Percentiles rank a stretch among this genome's conserved stretches.
These are phyloP conservation scores for Aramus guarauna DNA, from an alignment of 2,113 vertebrate genomes.

Conservation along the genomic window DNA sequence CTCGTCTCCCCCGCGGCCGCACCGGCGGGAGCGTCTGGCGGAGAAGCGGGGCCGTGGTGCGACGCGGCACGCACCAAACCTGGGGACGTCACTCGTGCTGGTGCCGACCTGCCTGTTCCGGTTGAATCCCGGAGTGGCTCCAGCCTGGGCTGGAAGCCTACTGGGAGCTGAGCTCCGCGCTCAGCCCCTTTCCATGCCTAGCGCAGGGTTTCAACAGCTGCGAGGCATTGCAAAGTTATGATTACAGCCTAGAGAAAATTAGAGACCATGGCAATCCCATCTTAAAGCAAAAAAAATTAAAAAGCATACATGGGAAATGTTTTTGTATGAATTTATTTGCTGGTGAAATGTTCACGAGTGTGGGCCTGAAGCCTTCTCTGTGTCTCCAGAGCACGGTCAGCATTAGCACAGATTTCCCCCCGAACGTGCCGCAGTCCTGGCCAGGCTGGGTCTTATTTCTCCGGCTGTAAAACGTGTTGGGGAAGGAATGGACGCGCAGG, in stretches of 20 bases:
- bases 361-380: not conserved
- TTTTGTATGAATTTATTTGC: not conserved
- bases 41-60: accelerated
- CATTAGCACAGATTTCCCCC: not conserved
- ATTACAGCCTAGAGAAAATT: not conserved
- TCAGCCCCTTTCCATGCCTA: not conserved
- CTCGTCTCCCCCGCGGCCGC: not conserved
- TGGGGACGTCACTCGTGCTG: accelerated
- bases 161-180: not conserved
- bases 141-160: not conserved
- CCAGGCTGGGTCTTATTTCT: not conserved
- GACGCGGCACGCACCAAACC: not conserved
- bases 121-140: accelerated
- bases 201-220: not conserved
- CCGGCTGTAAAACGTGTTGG: not conserved
- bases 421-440: not conserved
- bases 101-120: not conserved
- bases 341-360: not conserved
- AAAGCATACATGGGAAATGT: not conserved
- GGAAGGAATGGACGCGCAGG: not conserved
- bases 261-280: not conserved
- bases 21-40: accelerated
- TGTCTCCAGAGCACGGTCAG: not conserved
- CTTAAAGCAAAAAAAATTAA: not conserved
- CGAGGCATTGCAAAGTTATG: not conserved